Conservation (phyloP, 2,113 vertebrate genomes). For the Lathamus discolor region DNA sequence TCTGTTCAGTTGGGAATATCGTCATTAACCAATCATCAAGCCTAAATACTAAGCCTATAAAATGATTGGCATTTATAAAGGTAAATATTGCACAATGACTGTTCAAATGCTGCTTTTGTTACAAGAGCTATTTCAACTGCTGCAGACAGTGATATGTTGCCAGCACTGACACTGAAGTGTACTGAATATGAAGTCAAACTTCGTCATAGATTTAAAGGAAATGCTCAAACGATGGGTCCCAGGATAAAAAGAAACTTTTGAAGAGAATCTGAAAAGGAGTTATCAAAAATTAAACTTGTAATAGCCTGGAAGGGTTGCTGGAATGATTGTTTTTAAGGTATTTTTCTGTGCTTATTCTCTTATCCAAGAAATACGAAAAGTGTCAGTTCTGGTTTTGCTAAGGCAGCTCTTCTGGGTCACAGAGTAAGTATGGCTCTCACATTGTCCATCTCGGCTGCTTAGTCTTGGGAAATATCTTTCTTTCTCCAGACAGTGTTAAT, state of each 20-base stretch:
- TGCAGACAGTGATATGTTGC: neutral
- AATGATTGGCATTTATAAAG: constrained; percentile 58
- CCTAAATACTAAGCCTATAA: constrained; percentile 2
- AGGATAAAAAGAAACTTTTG: neutral
- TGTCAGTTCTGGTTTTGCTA: neutral
- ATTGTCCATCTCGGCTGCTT: neutral
- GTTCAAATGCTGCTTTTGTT: constrained; percentile 22
- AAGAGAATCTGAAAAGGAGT: neutral
- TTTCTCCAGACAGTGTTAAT: neutral
- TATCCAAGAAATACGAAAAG: neutral
- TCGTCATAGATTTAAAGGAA: neutral
- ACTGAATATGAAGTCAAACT: neutral
- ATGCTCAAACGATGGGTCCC: neutral
- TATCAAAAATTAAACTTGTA: neutral
- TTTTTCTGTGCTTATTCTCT: neutral
- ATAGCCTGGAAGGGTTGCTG: neutral
- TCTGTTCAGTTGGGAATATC: constrained; percentile 36
- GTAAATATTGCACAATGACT: constrained; percentile 44
- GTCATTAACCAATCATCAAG: constrained; percentile 5
- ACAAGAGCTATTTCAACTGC: neutral
- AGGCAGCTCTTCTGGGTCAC: neutral
- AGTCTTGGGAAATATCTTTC: neutral
- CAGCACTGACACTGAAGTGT: neutral
- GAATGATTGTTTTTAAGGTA: neutral
- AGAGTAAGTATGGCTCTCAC: neutral